phyloP scores from a whole-genome alignment of 2,797 vertebrate genomes.

The Sebastes matsubarae region DNA sequence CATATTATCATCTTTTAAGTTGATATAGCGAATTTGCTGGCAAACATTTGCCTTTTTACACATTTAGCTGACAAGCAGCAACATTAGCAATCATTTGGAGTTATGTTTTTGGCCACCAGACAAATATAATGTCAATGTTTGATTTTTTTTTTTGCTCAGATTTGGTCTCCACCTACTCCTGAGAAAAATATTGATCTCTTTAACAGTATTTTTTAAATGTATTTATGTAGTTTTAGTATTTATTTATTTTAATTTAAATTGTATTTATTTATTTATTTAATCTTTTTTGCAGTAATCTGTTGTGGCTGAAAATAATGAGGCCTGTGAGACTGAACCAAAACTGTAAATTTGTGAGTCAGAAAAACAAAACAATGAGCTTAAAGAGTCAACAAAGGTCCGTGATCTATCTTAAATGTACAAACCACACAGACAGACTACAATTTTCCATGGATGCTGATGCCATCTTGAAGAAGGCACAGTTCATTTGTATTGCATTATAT shows the following conservation, averaged over 20 bases:
- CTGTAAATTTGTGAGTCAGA: not conserved
- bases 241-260: no score
- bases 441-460: conserved; percentile 55
- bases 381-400: not conserved
- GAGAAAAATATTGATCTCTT: not conserved
- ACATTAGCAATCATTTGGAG: not conserved
- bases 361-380: not conserved
- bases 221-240: no score
- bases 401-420: conserved; percentile 31
- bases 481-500: conserved; percentile 48
- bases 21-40: not conserved
- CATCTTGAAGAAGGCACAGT: conserved; percentile 46
- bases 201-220: not conserved
- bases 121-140: not conserved
- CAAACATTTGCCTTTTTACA: not conserved
- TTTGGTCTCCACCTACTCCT: not conserved
- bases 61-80: not conserved
- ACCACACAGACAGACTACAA: conserved; percentile 48
- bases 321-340: not conserved
- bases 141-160: not conserved
- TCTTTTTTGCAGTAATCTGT: no score
- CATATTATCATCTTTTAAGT: not conserved
- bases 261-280: no score
- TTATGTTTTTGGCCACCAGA: not conserved
- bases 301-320: not conserved